Percentiles rank a stretch among this genome's conserved stretches.
Conservation (phyloP, 1,140 invertebrate genomes). For the Prorops nasuta region DNA sequence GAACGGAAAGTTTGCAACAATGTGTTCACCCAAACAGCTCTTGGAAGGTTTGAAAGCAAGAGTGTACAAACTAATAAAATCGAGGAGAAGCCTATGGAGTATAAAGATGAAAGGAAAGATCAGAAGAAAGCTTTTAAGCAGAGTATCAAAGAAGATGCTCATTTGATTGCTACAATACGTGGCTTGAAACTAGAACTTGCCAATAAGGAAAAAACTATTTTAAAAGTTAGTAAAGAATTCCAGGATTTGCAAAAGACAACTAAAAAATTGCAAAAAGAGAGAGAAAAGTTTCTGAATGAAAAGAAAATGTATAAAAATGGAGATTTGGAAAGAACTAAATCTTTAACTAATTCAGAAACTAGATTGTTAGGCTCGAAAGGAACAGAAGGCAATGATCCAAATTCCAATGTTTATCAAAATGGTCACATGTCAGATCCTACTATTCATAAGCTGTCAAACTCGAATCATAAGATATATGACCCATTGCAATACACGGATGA, state of each 20-base stretch:
- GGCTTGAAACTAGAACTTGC: constrained; percentile 71
- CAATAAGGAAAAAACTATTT: constrained; percentile 69
- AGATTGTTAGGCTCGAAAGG: constrained; percentile 36
- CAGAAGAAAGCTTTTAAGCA: constrained; percentile 31
- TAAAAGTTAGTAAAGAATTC: constrained; percentile 69
- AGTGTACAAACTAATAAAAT: constrained; percentile 23
- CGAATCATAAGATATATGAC: constrained; percentile 52
- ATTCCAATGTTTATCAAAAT: constrained; percentile 52
- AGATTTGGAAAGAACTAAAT: constrained; percentile 33
- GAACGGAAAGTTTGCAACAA: constrained; percentile 37
- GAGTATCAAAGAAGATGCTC: constrained; percentile 67
- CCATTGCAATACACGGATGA: constrained; percentile 54
- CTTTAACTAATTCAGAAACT: constrained; percentile 40
- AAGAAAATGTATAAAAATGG: constrained; percentile 27
- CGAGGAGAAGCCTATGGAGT: constrained; percentile 19
- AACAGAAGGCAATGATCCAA: constrained; percentile 44
- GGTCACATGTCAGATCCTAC: constrained; percentile 48
- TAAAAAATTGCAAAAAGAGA: constrained; percentile 70
- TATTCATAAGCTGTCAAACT: constrained; percentile 48
- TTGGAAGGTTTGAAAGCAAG: constrained; percentile 26
- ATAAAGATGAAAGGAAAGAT: constrained; percentile 29
- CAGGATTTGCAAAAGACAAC: constrained; percentile 75
- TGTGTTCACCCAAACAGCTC: constrained; percentile 38
- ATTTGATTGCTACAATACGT: constrained; percentile 74
- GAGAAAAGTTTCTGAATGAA: constrained; percentile 61